Percentiles rank a stretch among this genome's conserved stretches.
phyloP scores from a whole-genome alignment of 2,797 vertebrate genomes.

The Galaxias olidus region DNA sequence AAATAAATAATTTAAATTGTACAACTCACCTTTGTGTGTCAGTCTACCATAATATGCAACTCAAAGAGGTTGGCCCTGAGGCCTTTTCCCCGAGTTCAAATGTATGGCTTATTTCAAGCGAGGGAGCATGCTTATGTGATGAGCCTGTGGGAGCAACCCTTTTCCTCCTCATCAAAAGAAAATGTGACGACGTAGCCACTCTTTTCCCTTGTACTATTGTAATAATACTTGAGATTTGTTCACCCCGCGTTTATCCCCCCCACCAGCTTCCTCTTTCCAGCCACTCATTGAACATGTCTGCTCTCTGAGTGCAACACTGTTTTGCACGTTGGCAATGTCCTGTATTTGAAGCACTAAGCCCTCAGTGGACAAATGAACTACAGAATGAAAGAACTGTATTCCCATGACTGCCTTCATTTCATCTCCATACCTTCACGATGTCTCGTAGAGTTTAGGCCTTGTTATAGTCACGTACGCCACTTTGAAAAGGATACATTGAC shows the following conservation, averaged over 20 bases:
- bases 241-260: slow-evolving; percentile 22
- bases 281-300: slow-evolving; percentile 36
- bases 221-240: slow-evolving; percentile 61
- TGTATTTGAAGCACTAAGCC: slow-evolving; percentile 40
- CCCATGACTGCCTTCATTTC: not conserved
- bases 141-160: slow-evolving; percentile 58
- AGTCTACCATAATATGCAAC: slow-evolving; percentile 40
- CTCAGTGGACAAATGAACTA: slow-evolving; percentile 52
- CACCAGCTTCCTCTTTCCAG: slow-evolving; percentile 35
- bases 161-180: slow-evolving; percentile 59
- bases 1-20: slow-evolving; percentile 44
- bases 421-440: slow-evolving; percentile 17
- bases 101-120: slow-evolving; percentile 47
- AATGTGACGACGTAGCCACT: slow-evolving; percentile 47
- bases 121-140: slow-evolving; percentile 52
- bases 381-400: slow-evolving; percentile 15
- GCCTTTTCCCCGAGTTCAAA: slow-evolving; percentile 47
- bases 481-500: slow-evolving; percentile 35
- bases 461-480: slow-evolving; percentile 5
- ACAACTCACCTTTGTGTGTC: slow-evolving; percentile 46
- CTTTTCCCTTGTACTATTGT: slow-evolving; percentile 38
- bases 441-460: slow-evolving; percentile 20
- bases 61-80: slow-evolving; percentile 48
- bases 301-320: slow-evolving; percentile 31
- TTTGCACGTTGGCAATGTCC: slow-evolving; percentile 38